Percentiles rank a stretch among this genome's conserved stretches.
phyloP scores from a whole-genome alignment of 2,113 vertebrate species.

The Agelaius phoeniceus region DNA sequence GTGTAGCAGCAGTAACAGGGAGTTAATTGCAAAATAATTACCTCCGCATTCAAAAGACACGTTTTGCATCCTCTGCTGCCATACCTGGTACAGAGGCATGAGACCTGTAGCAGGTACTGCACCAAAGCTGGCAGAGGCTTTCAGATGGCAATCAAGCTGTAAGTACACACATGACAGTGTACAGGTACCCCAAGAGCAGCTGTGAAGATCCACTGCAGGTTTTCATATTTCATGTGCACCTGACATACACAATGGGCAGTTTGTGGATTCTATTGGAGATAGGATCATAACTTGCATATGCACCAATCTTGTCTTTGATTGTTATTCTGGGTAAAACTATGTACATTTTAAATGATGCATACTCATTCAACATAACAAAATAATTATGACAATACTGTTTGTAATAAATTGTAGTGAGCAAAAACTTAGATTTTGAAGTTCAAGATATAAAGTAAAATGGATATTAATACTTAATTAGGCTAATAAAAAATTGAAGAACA shows the following conservation, averaged over 20 bases:
- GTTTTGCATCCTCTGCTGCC: background rate
- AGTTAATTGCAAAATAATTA: background rate
- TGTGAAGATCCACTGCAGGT: background rate
- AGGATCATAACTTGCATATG: background rate
- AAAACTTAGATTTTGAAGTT: background rate
- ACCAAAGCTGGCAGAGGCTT: background rate
- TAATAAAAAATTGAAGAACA: slow-evolving; percentile 44
- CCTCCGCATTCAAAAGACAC: background rate
- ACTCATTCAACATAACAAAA: slow-evolving; percentile 16
- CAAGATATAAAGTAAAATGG: background rate
- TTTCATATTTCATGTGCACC: background rate
- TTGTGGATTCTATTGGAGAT: background rate
- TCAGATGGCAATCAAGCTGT: background rate
- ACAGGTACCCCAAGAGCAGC: background rate
- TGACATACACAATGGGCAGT: background rate
- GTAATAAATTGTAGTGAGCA: slow-evolving; percentile 1
- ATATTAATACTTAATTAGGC: slow-evolving; percentile 38
- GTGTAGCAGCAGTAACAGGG: background rate
- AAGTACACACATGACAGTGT: background rate
- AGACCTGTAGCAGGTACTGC: background rate
- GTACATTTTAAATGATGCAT: slow-evolving; percentile 35
- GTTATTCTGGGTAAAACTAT: background rate
- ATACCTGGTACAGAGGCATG: background rate
- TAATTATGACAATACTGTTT: background rate
- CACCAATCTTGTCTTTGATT: slow-evolving; percentile 1